Percentiles rank a stretch among this genome's conserved stretches.
These are phyloP conservation scores for Halcyon smyrnensis DNA, from an alignment of 2,797 vertebrate species.

Conservation along the genomic window DNA sequence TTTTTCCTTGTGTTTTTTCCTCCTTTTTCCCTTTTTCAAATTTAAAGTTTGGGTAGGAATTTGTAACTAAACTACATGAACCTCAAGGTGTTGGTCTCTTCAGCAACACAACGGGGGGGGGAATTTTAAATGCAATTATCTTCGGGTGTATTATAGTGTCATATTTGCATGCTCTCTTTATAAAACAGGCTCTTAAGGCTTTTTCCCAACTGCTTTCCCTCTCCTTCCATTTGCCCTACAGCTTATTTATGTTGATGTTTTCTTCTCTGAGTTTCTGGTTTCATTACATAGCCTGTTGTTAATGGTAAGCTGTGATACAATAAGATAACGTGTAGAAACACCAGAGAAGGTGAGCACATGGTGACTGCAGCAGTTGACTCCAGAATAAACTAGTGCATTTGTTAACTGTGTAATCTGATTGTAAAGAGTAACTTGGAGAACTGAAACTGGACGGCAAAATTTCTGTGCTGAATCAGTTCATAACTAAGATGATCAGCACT, in stretches of 20 bases:
- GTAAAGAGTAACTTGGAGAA: neutral
- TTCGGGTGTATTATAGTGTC: slow-evolving; percentile 15
- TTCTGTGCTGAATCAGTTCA: neutral
- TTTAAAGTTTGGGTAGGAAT: neutral
- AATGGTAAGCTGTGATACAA: neutral
- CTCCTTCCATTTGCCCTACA: neutral
- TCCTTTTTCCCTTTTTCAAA: neutral
- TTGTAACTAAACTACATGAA: neutral
- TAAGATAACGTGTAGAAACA: neutral
- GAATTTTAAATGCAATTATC: slow-evolving; percentile 8
- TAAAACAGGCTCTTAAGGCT: slow-evolving; percentile 19
- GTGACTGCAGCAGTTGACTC: neutral
- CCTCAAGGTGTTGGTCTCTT: neutral
- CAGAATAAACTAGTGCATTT: neutral
- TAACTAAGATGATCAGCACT: neutral
- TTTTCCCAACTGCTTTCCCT: slow-evolving; percentile 15
- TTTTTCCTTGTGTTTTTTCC: too few species aligned
- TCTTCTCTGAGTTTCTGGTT: slow-evolving; percentile 30
- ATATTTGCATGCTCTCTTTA: slow-evolving; percentile 11
- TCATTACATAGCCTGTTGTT: neutral
- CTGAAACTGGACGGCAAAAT: neutral
- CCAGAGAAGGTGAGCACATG: neutral
- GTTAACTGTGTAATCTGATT: neutral
- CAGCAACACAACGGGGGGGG: neutral
- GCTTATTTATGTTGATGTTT: slow-evolving; percentile 33